These are phyloP conservation scores for Heliconius ethilla DNA, from an alignment of 2,888 invertebrate species.

Conservation along the genomic window DNA sequence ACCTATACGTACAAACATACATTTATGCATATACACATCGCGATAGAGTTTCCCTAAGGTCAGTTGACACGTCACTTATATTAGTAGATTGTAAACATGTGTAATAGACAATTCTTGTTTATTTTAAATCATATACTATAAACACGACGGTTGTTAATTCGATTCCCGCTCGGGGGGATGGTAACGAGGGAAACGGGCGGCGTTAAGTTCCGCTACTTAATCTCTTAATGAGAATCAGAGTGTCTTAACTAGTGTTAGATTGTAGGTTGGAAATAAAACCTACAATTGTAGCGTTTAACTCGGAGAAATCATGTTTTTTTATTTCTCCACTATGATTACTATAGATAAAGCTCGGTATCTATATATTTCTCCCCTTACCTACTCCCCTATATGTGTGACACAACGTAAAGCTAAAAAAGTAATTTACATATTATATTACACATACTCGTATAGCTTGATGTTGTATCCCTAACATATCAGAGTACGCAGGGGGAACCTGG, in stretches of 20 bases:
- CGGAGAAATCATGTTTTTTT: too few species aligned
- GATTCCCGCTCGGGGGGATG: neutral
- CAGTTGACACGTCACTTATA: slow-evolving; percentile 32
- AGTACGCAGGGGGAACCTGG: too few species aligned
- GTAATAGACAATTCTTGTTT: neutral
- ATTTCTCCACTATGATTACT: too few species aligned
- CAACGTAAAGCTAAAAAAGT: neutral
- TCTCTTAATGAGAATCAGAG: too few species aligned
- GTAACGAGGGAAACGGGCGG: too few species aligned
- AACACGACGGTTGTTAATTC: neutral
- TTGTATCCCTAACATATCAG: too few species aligned
- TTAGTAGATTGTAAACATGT: slow-evolving; percentile 5
- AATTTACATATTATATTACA: neutral
- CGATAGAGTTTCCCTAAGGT: slow-evolving; percentile 40
- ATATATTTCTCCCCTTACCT: neutral
- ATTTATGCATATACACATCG: slow-evolving; percentile 35
- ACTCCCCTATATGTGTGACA: neutral
- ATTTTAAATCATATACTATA: neutral
- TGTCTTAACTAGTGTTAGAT: too few species aligned
- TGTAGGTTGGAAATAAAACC: too few species aligned
- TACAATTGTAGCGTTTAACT: too few species aligned
- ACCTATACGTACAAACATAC: slow-evolving; percentile 14
- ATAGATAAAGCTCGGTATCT: too few species aligned
- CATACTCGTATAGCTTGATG: too few species aligned
- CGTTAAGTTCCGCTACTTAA: too few species aligned